Evolutionary conservation across 2,888 invertebrate genomes (phyloP).

Genomic region (Archips crataeganus): DNA sequence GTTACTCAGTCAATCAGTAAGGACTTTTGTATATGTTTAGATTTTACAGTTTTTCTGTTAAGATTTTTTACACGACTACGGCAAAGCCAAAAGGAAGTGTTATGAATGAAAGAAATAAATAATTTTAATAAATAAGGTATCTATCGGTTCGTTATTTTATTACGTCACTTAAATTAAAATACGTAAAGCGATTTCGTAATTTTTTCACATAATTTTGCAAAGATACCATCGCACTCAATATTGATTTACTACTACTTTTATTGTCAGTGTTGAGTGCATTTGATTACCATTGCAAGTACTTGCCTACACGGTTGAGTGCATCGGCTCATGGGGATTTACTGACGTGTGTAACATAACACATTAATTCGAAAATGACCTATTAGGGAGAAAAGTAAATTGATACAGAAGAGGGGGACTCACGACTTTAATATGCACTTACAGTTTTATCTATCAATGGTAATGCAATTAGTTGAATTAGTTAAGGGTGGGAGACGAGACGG

Average conservation of each 20-base stretch:
- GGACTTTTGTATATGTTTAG: too few species aligned
- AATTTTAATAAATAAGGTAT: too few species aligned
- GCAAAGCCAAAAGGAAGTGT: too few species aligned
- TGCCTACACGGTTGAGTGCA: conserved; percentile 19
- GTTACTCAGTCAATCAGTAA: too few species aligned
- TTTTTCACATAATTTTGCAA: not conserved
- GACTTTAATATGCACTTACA: conserved; percentile 50
- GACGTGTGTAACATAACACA: conserved; percentile 35
- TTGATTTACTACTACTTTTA: not conserved
- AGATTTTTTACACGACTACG: too few species aligned
- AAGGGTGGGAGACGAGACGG: conserved; percentile 13
- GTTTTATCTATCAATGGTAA: conserved; percentile 40
- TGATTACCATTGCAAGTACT: conserved; percentile 40
- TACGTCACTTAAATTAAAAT: too few species aligned
- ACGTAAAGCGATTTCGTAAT: not conserved
- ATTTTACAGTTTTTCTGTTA: too few species aligned
- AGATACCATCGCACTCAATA: not conserved
- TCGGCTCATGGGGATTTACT: conserved; percentile 41
- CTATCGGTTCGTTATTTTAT: too few species aligned
- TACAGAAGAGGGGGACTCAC: conserved; percentile 52
- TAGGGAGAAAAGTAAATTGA: conserved; percentile 49
- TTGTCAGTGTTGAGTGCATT: conserved; percentile 33
- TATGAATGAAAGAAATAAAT: too few species aligned
- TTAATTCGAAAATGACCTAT: conserved; percentile 46
- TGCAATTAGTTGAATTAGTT: conserved; percentile 34